Conservation (phyloP, 2,797 vertebrate species). For the Selene dorsalis region DNA sequence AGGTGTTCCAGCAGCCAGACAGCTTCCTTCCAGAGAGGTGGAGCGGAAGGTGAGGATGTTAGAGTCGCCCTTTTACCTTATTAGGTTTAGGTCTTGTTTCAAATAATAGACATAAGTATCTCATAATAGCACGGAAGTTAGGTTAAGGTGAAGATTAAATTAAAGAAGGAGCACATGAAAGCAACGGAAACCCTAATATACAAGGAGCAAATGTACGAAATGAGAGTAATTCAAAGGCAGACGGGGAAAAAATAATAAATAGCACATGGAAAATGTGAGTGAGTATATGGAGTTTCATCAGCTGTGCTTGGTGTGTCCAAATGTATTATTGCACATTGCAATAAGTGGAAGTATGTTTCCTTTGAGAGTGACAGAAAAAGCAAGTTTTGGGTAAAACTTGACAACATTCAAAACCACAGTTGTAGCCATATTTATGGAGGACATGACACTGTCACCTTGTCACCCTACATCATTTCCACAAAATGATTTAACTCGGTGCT, state of each 20-base stretch:
- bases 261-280: not conserved
- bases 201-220: not conserved
- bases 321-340: not conserved
- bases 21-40: slow-evolving; percentile 77
- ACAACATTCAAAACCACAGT: too few species aligned
- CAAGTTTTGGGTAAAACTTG: too few species aligned
- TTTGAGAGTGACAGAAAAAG: too few species aligned
- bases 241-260: not conserved
- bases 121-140: not conserved
- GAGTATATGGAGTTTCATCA: too few species aligned
- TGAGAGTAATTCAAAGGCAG: not conserved
- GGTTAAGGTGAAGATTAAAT: not conserved
- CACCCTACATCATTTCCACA: too few species aligned
- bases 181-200: too few species aligned
- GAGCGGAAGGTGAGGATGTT: slow-evolving; percentile 68
- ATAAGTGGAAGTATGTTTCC: too few species aligned
- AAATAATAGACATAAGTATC: not conserved
- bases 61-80: not conserved
- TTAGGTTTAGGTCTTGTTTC: not conserved
- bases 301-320: not conserved
- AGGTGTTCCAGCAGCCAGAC: slow-evolving; percentile 78
- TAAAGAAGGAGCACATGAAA: not conserved
- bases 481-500: too few species aligned
- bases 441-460: too few species aligned
- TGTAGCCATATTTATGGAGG: too few species aligned